These are phyloP conservation scores for Ectemnius continuus DNA, from an alignment of 2,888 invertebrate species.

Conservation along the genomic window DNA sequence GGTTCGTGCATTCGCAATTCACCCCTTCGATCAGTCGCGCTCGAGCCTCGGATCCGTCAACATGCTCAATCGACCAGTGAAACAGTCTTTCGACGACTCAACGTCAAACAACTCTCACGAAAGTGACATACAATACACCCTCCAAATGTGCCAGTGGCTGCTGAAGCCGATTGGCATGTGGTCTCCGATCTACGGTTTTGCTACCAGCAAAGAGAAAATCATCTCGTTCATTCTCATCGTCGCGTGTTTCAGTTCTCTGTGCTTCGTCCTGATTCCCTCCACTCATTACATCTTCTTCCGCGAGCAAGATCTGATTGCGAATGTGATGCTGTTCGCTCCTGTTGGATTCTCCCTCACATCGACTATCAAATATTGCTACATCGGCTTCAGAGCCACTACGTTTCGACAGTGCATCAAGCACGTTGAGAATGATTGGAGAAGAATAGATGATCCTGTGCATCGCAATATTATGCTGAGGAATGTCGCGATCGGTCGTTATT, in stretches of 20 bases:
- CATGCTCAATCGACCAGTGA: no score
- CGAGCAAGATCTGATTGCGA: conserved; percentile 25
- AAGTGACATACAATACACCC: no score
- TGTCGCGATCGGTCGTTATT: conserved; percentile 48
- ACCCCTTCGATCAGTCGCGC: no score
- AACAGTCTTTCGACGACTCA: no score
- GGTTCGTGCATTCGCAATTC: not conserved
- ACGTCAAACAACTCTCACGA: no score
- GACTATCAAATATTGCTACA: conserved; percentile 42
- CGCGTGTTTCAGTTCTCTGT: no score
- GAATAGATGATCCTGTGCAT: conserved; percentile 8
- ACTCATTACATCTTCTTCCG: conserved; percentile 26
- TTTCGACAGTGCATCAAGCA: conserved; percentile 53
- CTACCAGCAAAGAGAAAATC: conserved; percentile 10
- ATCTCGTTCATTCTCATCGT: no score
- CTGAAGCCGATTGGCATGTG: conserved; percentile 64
- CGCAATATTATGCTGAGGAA: conserved; percentile 42
- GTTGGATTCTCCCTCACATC: conserved; percentile 49
- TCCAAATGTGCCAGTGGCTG: conserved; percentile 55
- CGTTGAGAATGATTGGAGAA: conserved; percentile 59
- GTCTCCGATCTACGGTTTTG: conserved; percentile 37
- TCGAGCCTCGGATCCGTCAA: conserved; percentile 24
- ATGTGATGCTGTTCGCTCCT: conserved; percentile 55
- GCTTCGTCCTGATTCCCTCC: conserved; percentile 39
- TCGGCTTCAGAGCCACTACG: conserved; percentile 28